phyloP scores from a whole-genome alignment of 2,888 invertebrate species.

The Girardia tigrina region DNA sequence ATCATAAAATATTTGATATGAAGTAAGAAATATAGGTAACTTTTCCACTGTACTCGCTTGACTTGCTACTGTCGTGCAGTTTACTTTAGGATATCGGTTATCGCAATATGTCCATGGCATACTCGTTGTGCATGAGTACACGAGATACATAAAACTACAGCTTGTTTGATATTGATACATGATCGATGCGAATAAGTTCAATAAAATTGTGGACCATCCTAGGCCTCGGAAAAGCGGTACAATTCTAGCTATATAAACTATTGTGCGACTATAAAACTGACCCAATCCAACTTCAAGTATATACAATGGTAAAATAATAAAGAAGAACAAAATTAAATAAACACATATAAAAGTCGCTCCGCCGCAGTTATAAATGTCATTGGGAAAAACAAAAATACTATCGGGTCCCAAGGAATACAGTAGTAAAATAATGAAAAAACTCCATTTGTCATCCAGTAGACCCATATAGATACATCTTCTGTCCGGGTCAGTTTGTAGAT shows the following conservation, averaged over 20 bases:
- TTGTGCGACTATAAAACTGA: neutral
- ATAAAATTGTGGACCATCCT: neutral
- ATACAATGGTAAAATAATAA: neutral
- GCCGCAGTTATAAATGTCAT: neutral
- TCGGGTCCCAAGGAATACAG: neutral
- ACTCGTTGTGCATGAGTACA: neutral
- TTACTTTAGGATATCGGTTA: neutral
- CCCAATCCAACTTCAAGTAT: neutral
- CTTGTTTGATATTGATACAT: neutral
- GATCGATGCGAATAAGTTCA: neutral
- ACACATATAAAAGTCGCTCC: neutral
- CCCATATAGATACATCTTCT: neutral
- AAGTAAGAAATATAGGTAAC: neutral
- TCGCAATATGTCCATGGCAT: neutral
- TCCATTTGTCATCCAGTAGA: neutral
- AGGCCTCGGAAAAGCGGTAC: neutral
- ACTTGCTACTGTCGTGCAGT: neutral
- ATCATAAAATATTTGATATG: slow-evolving; percentile 19
- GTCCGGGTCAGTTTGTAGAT: no score
- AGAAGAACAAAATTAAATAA: neutral
- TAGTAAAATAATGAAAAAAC: neutral
- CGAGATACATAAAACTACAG: neutral
- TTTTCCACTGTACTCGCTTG: neutral
- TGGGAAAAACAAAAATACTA: neutral
- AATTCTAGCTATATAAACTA: neutral